phyloP scores from a whole-genome alignment of 2,113 vertebrate genomes.

The Ctenomys sociabilis region DNA sequence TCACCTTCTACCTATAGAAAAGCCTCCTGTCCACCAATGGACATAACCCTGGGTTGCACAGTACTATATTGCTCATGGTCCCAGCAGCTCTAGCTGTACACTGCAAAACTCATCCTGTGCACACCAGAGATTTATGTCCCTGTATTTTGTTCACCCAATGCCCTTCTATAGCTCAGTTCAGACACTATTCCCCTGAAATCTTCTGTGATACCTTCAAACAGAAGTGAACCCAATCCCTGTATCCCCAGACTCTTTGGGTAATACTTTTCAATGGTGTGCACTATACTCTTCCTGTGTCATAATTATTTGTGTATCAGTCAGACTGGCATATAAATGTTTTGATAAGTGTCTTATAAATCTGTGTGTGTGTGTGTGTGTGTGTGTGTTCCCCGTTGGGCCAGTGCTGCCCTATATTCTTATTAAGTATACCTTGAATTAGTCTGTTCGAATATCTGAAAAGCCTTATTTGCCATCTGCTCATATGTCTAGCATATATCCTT shows the following conservation, averaged over 20 bases:
- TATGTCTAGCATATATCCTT: background rate
- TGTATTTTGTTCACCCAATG: background rate
- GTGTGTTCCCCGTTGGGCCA: background rate
- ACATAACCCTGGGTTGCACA: background rate
- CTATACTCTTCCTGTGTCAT: background rate
- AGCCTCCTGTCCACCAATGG: background rate
- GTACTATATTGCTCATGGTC: background rate
- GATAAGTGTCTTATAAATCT: background rate
- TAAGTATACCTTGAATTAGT: constrained; percentile 30
- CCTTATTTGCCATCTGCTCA: background rate
- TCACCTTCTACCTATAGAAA: background rate
- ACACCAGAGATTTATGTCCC: background rate
- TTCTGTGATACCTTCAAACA: background rate
- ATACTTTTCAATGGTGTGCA: background rate
- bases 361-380: no score
- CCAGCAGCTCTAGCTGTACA: background rate
- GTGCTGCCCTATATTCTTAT: background rate
- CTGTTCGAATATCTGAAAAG: background rate
- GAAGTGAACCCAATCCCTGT: background rate
- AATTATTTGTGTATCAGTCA: background rate
- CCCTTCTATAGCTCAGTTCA: background rate
- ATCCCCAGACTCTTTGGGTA: background rate
- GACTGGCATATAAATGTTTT: background rate
- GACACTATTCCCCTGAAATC: background rate
- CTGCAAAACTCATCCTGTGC: background rate